These are phyloP conservation scores for Aphyosemion australe DNA, from an alignment of 2,113 vertebrate species.

Conservation along the genomic window DNA sequence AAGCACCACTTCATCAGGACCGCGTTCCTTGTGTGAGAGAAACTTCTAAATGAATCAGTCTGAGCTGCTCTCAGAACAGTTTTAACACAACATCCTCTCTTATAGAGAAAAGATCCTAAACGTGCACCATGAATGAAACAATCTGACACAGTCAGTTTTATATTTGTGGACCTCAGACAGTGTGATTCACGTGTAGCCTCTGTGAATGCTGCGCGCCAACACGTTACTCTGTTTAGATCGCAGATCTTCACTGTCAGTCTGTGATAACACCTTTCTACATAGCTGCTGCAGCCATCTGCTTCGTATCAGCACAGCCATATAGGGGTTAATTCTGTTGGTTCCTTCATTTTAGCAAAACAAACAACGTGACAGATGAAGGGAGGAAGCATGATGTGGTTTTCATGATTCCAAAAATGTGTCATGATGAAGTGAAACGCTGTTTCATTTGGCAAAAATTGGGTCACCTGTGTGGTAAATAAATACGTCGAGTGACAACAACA, in stretches of 20 bases:
- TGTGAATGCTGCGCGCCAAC: slow-evolving; percentile 55
- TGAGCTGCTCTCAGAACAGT: slow-evolving; percentile 44
- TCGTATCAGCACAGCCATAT: slow-evolving; percentile 64
- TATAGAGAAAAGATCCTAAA: not conserved
- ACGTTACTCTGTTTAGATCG: slow-evolving; percentile 65
- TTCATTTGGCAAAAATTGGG: slow-evolving; percentile 46
- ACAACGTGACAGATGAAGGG: slow-evolving; percentile 61
- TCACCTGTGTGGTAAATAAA: slow-evolving; percentile 22
- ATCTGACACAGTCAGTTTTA: slow-evolving; percentile 44
- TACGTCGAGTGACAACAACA: slow-evolving; percentile 13
- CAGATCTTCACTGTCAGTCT: slow-evolving; percentile 74
- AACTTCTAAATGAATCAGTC: slow-evolving; percentile 29
- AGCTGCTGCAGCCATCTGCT: slow-evolving; percentile 75
- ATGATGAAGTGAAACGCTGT: slow-evolving; percentile 36
- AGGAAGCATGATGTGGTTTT: slow-evolving; percentile 26
- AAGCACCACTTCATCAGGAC: slow-evolving; percentile 45
- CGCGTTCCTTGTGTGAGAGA: slow-evolving; percentile 3
- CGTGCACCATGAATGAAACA: not conserved
- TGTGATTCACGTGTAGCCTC: slow-evolving; percentile 49
- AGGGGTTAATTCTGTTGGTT: slow-evolving; percentile 75
- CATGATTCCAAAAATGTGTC: slow-evolving; percentile 43
- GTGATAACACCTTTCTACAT: slow-evolving; percentile 72
- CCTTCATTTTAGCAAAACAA: slow-evolving; percentile 74
- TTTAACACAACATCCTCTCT: slow-evolving; percentile 48
- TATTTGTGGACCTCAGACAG: slow-evolving; percentile 31